Evolutionary conservation across 2,888 invertebrate species (phyloP).

Genomic region (Malthinus seriepunctatus): DNA sequence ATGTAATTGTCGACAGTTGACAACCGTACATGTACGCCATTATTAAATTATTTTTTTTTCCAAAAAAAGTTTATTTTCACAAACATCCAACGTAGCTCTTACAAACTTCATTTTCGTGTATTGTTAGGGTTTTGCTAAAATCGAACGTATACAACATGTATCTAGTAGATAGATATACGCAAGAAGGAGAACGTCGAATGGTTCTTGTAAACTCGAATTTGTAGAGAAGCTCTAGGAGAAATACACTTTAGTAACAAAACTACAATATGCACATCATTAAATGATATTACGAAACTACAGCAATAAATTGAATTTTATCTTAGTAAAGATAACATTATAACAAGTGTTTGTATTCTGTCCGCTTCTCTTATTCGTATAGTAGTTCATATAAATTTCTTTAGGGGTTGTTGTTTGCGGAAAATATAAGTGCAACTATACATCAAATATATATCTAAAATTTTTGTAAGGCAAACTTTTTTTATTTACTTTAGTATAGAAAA

Average conservation of each 20-base stretch:
- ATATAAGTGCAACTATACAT: background rate
- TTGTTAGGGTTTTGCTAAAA: too few relatives aligned
- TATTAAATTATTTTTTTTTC: too few relatives aligned
- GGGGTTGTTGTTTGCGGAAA: constrained; percentile 2
- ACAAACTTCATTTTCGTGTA: too few relatives aligned
- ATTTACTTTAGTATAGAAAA: too few relatives aligned
- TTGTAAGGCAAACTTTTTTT: background rate
- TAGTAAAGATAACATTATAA: background rate
- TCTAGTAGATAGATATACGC: too few relatives aligned
- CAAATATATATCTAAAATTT: background rate
- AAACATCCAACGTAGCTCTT: too few relatives aligned
- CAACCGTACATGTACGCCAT: too few relatives aligned
- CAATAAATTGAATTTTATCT: constrained; percentile 7
- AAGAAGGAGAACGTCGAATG: too few relatives aligned
- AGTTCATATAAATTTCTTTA: constrained; percentile 1
- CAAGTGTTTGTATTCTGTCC: constrained; percentile 4
- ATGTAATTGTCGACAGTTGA: too few relatives aligned
- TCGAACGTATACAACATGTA: too few relatives aligned
- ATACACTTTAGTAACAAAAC: background rate
- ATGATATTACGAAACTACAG: constrained; percentile 1
- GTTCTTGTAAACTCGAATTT: too few relatives aligned
- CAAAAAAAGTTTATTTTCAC: too few relatives aligned
- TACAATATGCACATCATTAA: constrained; percentile 3
- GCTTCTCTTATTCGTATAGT: constrained; percentile 1
- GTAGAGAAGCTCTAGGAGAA: background rate